Conservation (phyloP, 2,113 vertebrate genomes). For the Elaphurus davidianus region DNA sequence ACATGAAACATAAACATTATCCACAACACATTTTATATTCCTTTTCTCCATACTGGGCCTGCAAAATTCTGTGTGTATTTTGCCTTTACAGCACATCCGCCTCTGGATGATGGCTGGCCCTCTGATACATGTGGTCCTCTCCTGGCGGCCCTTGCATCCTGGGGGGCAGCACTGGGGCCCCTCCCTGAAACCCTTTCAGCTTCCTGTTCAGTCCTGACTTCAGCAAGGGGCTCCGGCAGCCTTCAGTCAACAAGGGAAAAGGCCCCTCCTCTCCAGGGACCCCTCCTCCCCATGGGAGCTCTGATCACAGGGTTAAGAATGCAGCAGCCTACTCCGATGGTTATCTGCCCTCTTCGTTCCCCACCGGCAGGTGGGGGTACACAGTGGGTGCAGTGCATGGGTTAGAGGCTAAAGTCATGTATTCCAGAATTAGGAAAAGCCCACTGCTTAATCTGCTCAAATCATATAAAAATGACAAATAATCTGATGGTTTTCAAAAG, state of each 20-base stretch:
- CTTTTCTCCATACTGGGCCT: neutral
- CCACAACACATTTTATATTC: fast-evolving
- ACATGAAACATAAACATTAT: neutral
- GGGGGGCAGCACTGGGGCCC: neutral
- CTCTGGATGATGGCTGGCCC: fast-evolving
- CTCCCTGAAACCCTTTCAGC: fast-evolving
- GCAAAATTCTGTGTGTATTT: fast-evolving
- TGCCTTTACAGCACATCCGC: fast-evolving
- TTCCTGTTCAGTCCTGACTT: neutral
- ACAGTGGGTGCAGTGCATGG: fast-evolving
- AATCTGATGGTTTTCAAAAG: neutral
- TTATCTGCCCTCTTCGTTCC: neutral
- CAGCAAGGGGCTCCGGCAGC: fast-evolving
- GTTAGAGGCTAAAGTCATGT: fast-evolving
- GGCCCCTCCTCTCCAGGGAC: neutral
- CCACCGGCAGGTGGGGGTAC: neutral
- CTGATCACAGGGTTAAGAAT: fast-evolving
- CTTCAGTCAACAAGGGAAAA: neutral
- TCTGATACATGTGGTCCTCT: fast-evolving
- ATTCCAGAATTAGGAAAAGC: neutral
- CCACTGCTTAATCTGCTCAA: neutral
- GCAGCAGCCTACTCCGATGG: fast-evolving
- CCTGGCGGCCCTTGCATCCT: fast-evolving
- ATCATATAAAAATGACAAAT: neutral
- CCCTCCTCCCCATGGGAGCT: neutral